Evolutionary conservation across 2,888 invertebrate species (phyloP), one percentile per base, ranked within the genome.

Genomic region (Bhutanitis thaidina): DNA sequence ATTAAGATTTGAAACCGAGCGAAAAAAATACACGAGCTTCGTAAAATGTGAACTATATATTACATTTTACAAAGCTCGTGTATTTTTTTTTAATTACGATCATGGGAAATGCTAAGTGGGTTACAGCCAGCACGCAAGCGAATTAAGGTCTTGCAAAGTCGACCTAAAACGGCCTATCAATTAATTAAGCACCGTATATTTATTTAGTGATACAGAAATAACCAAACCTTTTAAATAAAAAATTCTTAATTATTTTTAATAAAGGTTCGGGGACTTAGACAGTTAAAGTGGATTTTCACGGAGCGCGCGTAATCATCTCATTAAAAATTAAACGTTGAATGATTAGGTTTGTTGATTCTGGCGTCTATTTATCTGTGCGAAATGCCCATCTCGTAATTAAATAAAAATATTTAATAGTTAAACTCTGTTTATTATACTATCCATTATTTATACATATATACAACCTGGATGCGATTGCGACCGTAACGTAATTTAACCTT

Each of bases 311-410:
- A 27, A 40, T 35, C 8, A 20, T 48, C 27, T 34, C 34, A 35
- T 40, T 34, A 47, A 47, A 47, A 47, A 47, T 47, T 40, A 35
- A 39, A 47, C n/a, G 15, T 15, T 3, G 5, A 25, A 40, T 16
- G 34, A 40, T 40, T 40, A 40, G 38, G 13, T 15, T 15, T n/a
- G 39, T 47, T 25, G 14, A 32, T 25, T 40, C 15, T 34, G 37
- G 12, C 30, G 16, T 38, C 25, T 25, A 27, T 10, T 35, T 47
- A 40, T 40, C 47, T 40, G 9, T 45, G 15, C 10, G 12, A 32
- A 46, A 30, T 45, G n/a, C 12, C n/a, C 13, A 7, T 32, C 3
- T 25, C 7, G 14, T 46, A 30, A 46, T 35, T 27, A 7, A 44
- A n/a, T 41, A 30, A 25, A 34, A 39, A 34, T n/a, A n/a, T n/a